Evolutionary conservation across 2,113 vertebrate genomes (phyloP).

Genomic region (Lipotes vexillifer): DNA sequence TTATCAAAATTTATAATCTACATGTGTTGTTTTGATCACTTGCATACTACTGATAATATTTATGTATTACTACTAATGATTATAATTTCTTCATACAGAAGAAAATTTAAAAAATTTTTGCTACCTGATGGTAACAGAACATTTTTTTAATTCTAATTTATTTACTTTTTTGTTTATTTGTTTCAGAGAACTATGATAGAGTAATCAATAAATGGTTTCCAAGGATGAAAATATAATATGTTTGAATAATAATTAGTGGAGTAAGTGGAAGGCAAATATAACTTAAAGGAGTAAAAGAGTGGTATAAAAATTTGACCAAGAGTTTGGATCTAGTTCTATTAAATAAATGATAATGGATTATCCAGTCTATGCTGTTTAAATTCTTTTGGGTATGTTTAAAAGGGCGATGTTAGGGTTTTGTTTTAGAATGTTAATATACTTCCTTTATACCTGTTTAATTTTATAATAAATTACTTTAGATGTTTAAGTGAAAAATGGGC

Average conservation of each 20-base stretch:
- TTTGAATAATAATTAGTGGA: not conserved
- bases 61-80: not conserved
- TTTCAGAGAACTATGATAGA: not conserved
- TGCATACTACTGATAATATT: not conserved
- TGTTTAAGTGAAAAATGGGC: not conserved
- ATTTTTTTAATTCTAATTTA: not conserved
- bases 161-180: not conserved
- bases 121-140: not conserved
- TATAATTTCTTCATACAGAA: not conserved
- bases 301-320: not conserved
- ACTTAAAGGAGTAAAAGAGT: not conserved
- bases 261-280: not conserved
- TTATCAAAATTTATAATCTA: conserved; percentile 13
- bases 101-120: not conserved
- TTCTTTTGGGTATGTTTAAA: not conserved
- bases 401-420: not conserved
- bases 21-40: not conserved
- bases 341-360: not conserved
- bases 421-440: conserved; percentile 8
- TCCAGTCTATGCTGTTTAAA: not conserved
- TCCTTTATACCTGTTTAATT: not conserved
- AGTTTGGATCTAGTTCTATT: not conserved
- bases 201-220: not conserved
- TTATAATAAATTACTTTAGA: conserved; percentile 1
- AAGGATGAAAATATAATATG: not conserved